Base-by-base conservation (phyloP, 2,113 vertebrate species). In the Acanthisitta chloris region DNA sequence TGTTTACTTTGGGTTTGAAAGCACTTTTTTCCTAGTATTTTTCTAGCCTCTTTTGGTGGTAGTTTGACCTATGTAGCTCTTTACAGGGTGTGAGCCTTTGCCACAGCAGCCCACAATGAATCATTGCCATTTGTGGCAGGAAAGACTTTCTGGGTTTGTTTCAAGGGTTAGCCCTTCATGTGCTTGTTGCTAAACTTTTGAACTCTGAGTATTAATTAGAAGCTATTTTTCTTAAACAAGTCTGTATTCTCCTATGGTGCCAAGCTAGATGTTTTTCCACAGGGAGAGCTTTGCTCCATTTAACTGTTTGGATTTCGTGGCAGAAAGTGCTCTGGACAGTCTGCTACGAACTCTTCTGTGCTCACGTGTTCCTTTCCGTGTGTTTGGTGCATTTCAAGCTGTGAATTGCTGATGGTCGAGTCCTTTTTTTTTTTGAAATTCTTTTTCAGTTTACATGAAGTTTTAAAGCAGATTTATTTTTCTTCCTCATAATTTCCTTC, bases 191-290 rank as follows among this genome's bases (percentile, higher is more conserved):
- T 97, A 86, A 95, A 94, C 96, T 96, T 97, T 96, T 95, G 93
- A 91, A 97, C 95, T 97, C 90, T 86, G 78, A 95, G 90, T 97
- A 96, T 90, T 96, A 94, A 94, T 96, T 97, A 98, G 97, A 97
- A 97, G 91, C 95, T 98, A 97, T 97, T 98, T 98, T 98, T 98
- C 90, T 80, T 49, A 51, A 92, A 83, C 26, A 46, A 95, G 95
- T 92, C 96, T 97, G 94, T 97, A 93, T 97, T 98, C 97, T 97
- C 97, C 97, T 97, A 95, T 72, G 89, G 97, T 98, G 97, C 98
- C 98, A 98, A 97, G 83, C 94, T 94, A 81, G 85, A 17, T 86
- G 90, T 95, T 97, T 90, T 81, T 95, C 92, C 95, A 85, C 67
- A 38, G 94, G 90, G 96, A 91, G 91, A 92, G 85, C 96, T 96